These are phyloP conservation scores for Prosapia bicincta DNA, from an alignment of 2,888 invertebrate genomes.

Conservation along the genomic window DNA sequence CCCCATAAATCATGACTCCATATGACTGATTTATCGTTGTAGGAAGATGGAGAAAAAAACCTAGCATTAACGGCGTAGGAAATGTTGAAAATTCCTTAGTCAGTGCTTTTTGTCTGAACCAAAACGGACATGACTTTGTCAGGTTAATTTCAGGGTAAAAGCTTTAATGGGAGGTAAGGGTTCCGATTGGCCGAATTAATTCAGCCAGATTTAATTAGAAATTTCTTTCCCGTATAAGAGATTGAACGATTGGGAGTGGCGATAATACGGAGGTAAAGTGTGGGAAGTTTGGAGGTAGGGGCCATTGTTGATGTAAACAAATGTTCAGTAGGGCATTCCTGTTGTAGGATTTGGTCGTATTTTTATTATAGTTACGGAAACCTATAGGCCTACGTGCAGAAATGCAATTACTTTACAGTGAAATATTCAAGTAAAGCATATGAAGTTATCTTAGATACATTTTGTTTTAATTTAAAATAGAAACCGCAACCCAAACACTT, in stretches of 20 bases:
- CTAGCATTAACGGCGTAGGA: conserved; percentile 27
- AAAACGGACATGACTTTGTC: conserved; percentile 17
- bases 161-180: conserved; percentile 3
- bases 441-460: too few relatives aligned
- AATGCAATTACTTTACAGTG: too few relatives aligned
- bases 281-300: background rate
- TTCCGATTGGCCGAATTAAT: conserved; percentile 22
- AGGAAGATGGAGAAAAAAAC: conserved; percentile 28
- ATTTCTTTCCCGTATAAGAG: background rate
- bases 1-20: conserved; percentile 25
- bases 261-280: background rate
- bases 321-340: too few relatives aligned
- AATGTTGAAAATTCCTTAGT: conserved; percentile 18
- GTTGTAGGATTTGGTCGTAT: too few relatives aligned
- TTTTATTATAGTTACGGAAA: too few relatives aligned
- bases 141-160: conserved; percentile 24
- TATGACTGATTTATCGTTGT: conserved; percentile 27
- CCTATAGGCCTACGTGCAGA: too few relatives aligned
- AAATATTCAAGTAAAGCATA: too few relatives aligned
- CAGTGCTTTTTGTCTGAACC: conserved; percentile 25
- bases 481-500: too few relatives aligned
- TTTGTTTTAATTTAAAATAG: too few relatives aligned
- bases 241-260: background rate
- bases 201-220: conserved; percentile 23
- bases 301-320: background rate